Percentiles rank a stretch among this genome's conserved stretches.
These are phyloP conservation scores for Heptranchias perlo DNA, from an alignment of 2,113 vertebrate genomes.

Conservation along the genomic window DNA sequence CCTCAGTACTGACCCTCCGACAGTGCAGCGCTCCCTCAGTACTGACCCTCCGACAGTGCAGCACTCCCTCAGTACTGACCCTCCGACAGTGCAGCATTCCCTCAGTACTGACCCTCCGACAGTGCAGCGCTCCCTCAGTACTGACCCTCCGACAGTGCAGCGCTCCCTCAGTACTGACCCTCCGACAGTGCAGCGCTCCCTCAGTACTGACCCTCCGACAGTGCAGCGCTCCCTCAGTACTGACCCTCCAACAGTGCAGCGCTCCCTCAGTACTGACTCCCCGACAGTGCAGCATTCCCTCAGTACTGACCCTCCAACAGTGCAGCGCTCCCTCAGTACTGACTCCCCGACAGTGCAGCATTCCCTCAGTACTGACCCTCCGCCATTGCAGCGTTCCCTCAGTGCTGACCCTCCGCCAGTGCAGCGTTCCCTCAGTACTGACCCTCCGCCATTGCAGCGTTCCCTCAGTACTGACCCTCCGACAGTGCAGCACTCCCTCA, in stretches of 20 bases:
- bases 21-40: neutral
- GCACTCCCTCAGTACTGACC: neutral
- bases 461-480: too few species aligned
- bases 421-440: too few species aligned
- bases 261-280: neutral
- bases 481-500: too few species aligned
- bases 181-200: neutral
- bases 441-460: too few species aligned
- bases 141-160: neutral
- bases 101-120: neutral
- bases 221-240: neutral
- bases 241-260: neutral
- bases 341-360: too few species aligned
- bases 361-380: too few species aligned
- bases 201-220: neutral
- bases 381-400: too few species aligned
- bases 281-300: neutral
- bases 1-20: neutral
- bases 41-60: neutral
- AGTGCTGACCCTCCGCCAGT: too few species aligned
- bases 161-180: neutral
- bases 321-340: too few species aligned
- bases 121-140: neutral
- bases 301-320: neutral
- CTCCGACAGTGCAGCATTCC: neutral